Evolutionary conservation across 1,140 invertebrate genomes (phyloP), one percentile per base, ranked within the genome.

Genomic region (Trachelipus rathkii): DNA sequence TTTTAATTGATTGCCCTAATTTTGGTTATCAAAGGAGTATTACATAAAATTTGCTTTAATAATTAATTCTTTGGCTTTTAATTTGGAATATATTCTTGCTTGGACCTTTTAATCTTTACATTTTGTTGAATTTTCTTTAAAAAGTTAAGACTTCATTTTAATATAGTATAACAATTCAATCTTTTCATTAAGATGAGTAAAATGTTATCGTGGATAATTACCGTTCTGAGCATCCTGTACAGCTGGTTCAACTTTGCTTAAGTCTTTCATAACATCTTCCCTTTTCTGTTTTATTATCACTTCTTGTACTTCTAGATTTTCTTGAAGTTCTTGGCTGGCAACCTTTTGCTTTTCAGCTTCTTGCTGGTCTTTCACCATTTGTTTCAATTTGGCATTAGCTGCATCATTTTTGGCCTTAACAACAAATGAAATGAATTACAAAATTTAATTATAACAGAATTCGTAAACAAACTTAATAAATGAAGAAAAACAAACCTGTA

Each of bases 331-430:
- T 86, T 99, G 96, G 82, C 95, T 97, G 83, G 97, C 93, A 11
- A 96, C 93, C 87, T 99, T 99, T 86, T 98, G 97, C 87, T 98
- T 95, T 84, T 99, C 97, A 11, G 98, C 98, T 87, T 99, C 97
- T 83, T 99, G 97, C 85, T 99, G 98, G 86, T 99, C 96, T 86
- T 97, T 96, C 53, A 98, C 92, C 98, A 99, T 99, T 85, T 99
- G 96, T 81, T 95, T 92, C 13, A 99, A 88, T 87, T 99, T 99
- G 0, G 93, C 92, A 87, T 99, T 99, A 23, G 98, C 98, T 11
- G 96, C 95, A 83, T 96, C 94, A 85, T 99, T 99, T 87, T 99
- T 99, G n/a, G 94, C 93, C 89, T 98, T 94, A 46, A 99, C n/a
- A 85, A 71, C 3, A 23, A 44, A 44, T 72, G 44, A 72, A 15